Evolutionary conservation across 2,888 invertebrate species (phyloP).

Genomic region (Aleiodes testaceus): DNA sequence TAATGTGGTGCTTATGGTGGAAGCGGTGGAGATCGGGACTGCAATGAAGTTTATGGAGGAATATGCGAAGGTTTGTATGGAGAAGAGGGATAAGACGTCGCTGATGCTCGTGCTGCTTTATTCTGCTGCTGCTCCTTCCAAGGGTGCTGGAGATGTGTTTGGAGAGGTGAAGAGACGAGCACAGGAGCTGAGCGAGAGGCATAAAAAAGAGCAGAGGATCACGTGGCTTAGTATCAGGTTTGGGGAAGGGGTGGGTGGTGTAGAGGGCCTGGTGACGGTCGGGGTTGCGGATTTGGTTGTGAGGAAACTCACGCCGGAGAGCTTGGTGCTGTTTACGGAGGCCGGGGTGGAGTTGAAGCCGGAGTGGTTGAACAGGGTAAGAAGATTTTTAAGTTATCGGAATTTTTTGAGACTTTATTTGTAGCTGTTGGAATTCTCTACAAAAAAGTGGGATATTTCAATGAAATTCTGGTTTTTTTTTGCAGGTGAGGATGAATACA

Average conservation of each 20-base stretch:
- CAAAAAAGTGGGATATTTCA: background rate
- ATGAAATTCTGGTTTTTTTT: constrained; percentile 45
- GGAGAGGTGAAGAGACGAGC: constrained; percentile 79
- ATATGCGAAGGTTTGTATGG: constrained; percentile 83
- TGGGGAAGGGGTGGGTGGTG: constrained; percentile 57
- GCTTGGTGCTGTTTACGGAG: constrained; percentile 81
- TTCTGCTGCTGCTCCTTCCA: constrained; percentile 78
- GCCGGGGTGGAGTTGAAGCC: constrained; percentile 82
- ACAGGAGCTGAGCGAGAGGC: constrained; percentile 78
- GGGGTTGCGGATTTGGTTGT: constrained; percentile 81
- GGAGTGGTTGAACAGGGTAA: constrained; percentile 92
- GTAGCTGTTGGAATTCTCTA: too few relatives aligned
- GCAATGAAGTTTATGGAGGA: constrained; percentile 81
- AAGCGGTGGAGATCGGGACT: constrained; percentile 75
- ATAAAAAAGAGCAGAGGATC: constrained; percentile 80
- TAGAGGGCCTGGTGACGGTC: constrained; percentile 69
- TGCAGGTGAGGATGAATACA: constrained; percentile 94
- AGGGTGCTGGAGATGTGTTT: constrained; percentile 78
- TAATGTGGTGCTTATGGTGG: constrained; percentile 83
- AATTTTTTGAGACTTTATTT: too few relatives aligned
- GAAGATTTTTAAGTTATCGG: constrained; percentile 54
- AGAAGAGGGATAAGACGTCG: constrained; percentile 85
- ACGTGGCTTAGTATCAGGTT: constrained; percentile 82
- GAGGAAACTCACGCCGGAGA: constrained; percentile 82
- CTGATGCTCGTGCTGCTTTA: constrained; percentile 84